Evolutionary conservation across 2,113 vertebrate species (phyloP).

Genomic region (Xenotilapia flavipinnis): DNA sequence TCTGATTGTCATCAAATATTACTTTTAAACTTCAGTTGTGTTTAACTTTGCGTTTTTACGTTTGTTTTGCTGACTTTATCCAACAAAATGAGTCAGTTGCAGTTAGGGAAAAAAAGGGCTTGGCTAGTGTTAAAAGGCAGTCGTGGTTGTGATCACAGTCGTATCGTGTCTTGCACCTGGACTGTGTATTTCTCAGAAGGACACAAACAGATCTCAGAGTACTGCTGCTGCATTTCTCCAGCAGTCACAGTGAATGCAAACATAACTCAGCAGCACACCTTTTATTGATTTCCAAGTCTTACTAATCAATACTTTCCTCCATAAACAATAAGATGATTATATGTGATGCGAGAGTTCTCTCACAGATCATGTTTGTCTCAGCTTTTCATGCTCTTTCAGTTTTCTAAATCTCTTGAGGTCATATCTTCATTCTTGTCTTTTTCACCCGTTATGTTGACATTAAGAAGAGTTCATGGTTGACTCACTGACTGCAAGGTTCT

Average conservation of each 20-base stretch:
- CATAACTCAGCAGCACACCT: background rate
- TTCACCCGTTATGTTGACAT: background rate
- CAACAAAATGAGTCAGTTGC: background rate
- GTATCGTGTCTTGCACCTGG: background rate
- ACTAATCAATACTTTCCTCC: background rate
- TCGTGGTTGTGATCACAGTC: rapidly evolving
- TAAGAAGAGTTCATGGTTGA: background rate
- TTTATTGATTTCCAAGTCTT: background rate
- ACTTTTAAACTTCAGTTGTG: background rate
- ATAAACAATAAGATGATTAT: background rate
- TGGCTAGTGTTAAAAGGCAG: background rate
- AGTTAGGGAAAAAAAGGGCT: background rate
- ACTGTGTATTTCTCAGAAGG: background rate
- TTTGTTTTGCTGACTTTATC: background rate
- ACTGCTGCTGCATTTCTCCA: background rate
- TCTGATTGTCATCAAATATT: background rate
- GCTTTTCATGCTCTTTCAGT: background rate
- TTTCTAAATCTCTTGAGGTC: background rate
- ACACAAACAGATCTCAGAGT: background rate
- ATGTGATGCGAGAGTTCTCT: background rate
- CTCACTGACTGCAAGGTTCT: background rate
- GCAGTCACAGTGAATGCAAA: background rate
- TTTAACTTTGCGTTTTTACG: rapidly evolving
- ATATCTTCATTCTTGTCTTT: background rate
- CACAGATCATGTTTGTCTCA: background rate